Percentiles rank a stretch among this genome's conserved stretches.
Conservation (phyloP, 1,140 invertebrate genomes). For the Rhopalosiphum padi region DNA sequence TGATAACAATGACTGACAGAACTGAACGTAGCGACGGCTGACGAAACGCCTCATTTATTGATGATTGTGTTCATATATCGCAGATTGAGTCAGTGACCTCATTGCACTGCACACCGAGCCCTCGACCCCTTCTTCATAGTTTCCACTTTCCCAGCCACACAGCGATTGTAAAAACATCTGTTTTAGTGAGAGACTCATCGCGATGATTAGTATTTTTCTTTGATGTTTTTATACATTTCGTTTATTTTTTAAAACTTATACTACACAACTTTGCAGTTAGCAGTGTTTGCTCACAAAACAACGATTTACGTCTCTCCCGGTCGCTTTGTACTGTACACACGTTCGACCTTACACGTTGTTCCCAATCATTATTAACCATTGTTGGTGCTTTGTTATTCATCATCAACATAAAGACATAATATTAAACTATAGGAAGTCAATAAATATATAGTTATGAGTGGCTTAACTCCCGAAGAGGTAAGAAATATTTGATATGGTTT, state of each 20-base stretch:
- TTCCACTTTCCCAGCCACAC: neutral
- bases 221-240: neutral
- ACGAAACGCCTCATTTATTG: neutral
- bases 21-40: neutral
- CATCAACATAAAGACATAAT: neutral
- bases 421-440: conserved; percentile 16
- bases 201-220: conserved; percentile 44
- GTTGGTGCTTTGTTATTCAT: conserved; percentile 5
- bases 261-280: neutral
- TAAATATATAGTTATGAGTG: conserved; percentile 68
- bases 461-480: conserved; percentile 78
- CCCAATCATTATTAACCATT: neutral
- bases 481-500: conserved; percentile 57
- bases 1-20: neutral
- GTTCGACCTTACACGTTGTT: neutral
- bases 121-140: neutral
- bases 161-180: conserved; percentile 23
- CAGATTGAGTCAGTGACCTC: conserved; percentile 26
- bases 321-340: neutral
- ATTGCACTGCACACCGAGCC: neutral
- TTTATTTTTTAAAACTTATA: conserved; percentile 33
- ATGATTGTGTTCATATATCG: neutral
- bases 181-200: neutral
- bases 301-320: neutral
- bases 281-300: neutral